Evolutionary conservation across 2,888 invertebrate species (phyloP), one percentile per base, ranked within the genome.

Genomic region (Xestobium rufovillosum): DNA sequence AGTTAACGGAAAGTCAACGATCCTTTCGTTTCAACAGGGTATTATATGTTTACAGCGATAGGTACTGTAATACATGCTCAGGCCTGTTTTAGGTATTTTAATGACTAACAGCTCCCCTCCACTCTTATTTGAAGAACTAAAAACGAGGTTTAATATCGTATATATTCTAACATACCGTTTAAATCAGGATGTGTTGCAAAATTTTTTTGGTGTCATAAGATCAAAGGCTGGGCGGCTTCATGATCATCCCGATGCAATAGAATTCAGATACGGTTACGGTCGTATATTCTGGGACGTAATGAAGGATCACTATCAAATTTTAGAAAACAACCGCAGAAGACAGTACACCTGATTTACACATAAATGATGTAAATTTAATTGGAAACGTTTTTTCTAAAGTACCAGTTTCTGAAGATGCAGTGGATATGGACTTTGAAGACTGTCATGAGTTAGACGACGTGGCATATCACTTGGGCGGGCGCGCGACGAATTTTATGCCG

Each of bases 1-100:
- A 36, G 38, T 41, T 4, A 45, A 42, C 32, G 44, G 36, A 3
- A 42, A 26, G 26, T 32, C 33, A 19, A 32, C 14, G 25, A 27
- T 49, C n/a, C 31, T 49, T 9, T 50, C 51, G 14, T 53, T 53
- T 38, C 49, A 53, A 39, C 44, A 43, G 38, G 48, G 44, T 38
- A 34, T 8, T 6, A 9, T 14, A 14, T n/a, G n/a, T n/a, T n/a
- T n/a, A n/a, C n/a, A n/a, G n/a, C n/a, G n/a, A n/a, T n/a, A n/a
- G n/a, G n/a, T n/a, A 12, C 12, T 14, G 14, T 28, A 29, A 14
- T 26, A 12, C 3, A 27, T 12, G 8, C 3, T 31, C 11, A 13
- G 17, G 13, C 31, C 10, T 16, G 6, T 41, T 43, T 26, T 36
- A 45, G 42, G 43, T 12, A 44, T 49, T 30, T 4, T 51, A 8